A percentile compares a stretch with the other conserved stretches of the same genome.
These are phyloP conservation scores for Pachyseris speciosa DNA, from an alignment of 64 coral and sea anemone genomes.

Conservation along the genomic window DNA sequence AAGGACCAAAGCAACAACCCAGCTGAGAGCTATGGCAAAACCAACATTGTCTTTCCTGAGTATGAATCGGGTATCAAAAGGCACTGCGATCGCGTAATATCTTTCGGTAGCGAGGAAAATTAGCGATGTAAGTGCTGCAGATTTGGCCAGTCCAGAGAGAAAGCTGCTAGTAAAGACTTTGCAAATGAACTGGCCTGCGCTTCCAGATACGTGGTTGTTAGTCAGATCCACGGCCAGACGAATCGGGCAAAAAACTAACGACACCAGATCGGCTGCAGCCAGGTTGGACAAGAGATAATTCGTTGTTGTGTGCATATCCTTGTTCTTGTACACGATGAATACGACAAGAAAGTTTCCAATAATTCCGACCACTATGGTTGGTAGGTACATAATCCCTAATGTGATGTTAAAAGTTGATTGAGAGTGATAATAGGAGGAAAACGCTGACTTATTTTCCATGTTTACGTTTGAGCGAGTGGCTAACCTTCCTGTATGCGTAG, in stretches of 20 bases:
- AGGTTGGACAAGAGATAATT: constrained; percentile 71
- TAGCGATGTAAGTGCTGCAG: neutral
- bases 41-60: constrained; percentile 3
- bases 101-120: constrained; percentile 33
- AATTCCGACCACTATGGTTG: constrained; percentile 6
- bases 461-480: neutral
- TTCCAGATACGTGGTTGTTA: constrained; percentile 2
- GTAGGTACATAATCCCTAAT: neutral
- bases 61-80: neutral
- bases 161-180: constrained; percentile 35
- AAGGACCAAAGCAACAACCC: neutral
- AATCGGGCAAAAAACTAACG: constrained; percentile 6
- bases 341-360: constrained; percentile 56
- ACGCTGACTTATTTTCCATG: neutral
- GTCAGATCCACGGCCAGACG: neutral
- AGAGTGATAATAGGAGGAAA: neutral
- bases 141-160: neutral
- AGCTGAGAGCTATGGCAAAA: constrained; percentile 3
- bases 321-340: constrained; percentile 26
- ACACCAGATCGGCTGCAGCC: constrained; percentile 47
- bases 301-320: constrained; percentile 70
- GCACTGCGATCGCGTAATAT: neutral
- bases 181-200: constrained; percentile 16
- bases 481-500: too few species aligned
- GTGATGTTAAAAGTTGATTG: neutral